These are phyloP conservation scores for Zaprionus tsacasi DNA, from an alignment of 1,140 invertebrate genomes.

Conservation along the genomic window DNA sequence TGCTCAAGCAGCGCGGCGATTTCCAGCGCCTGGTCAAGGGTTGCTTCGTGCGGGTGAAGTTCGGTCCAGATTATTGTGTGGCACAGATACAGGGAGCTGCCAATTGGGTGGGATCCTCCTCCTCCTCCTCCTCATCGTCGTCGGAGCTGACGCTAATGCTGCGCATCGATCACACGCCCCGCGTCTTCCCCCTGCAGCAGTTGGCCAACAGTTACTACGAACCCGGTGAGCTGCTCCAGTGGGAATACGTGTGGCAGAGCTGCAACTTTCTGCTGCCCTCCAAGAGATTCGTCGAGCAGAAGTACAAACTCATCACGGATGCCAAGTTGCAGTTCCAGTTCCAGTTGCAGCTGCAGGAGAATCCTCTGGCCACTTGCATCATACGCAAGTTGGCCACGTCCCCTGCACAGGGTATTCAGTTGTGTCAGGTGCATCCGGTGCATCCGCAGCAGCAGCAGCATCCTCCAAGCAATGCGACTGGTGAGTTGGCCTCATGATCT, in stretches of 20 bases:
- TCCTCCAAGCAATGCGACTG: not conserved
- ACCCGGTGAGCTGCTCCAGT: constrained; percentile 17
- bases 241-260: constrained; percentile 15
- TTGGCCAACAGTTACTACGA: constrained; percentile 28
- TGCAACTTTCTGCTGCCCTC: constrained; percentile 26
- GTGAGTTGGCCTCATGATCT: not conserved
- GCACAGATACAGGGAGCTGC: constrained; percentile 24
- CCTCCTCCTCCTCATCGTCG: not conserved
- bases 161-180: constrained; percentile 25
- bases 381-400: not conserved
- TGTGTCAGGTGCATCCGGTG: not conserved
- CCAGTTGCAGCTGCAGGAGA: not conserved
- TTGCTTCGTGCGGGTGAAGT: constrained; percentile 32
- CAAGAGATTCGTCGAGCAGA: constrained; percentile 14
- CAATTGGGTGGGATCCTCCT: constrained; percentile 11
- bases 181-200: constrained; percentile 13
- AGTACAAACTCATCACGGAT: constrained; percentile 7
- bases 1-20: constrained; percentile 13
- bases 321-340: constrained; percentile 15
- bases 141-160: constrained; percentile 12
- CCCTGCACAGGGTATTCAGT: not conserved
- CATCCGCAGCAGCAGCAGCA: not conserved
- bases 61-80: not conserved
- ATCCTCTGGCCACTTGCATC: not conserved
- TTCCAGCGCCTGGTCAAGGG: constrained; percentile 27